Percentiles rank a stretch among this genome's conserved stretches.
Evolutionary conservation across 2,888 invertebrate genomes (phyloP).

Genomic region (Andrena dorsata): DNA sequence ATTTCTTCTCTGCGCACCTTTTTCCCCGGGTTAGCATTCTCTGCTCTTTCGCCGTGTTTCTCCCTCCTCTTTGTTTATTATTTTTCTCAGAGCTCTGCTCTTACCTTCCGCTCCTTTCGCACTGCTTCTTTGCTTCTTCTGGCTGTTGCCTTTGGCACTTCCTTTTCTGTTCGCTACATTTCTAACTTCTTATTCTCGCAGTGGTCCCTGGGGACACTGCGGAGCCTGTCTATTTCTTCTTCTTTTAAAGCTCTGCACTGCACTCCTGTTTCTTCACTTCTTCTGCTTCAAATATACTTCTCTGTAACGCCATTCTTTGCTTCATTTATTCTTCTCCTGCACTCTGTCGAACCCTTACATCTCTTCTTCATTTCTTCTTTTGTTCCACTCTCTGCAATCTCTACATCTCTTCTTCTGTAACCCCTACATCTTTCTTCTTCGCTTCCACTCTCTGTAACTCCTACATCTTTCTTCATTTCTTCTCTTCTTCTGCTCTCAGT

Average conservation of each 20-base stretch:
- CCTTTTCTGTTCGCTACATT: too few species aligned
- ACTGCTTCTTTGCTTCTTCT: too few species aligned
- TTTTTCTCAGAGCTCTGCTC: too few species aligned
- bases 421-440: not conserved
- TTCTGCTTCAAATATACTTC: not conserved
- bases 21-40: too few species aligned
- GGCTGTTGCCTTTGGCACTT: too few species aligned
- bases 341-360: not conserved
- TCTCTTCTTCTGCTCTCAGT: not conserved
- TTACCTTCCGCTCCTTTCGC: too few species aligned
- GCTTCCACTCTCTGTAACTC: not conserved
- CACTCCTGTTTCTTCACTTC: not conserved
- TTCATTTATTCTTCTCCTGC: not conserved
- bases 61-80: too few species aligned
- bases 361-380: not conserved
- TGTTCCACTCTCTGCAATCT: not conserved
- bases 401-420: not conserved
- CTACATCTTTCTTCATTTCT: not conserved
- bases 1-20: constrained; percentile 20
- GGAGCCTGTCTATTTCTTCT: too few species aligned
- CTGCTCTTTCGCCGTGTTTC: too few species aligned
- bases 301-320: not conserved
- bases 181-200: too few species aligned
- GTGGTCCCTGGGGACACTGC: too few species aligned
- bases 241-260: too few species aligned